phyloP scores from a whole-genome alignment of 2,888 invertebrate genomes.

The Branchipolynoe longqiensis region DNA sequence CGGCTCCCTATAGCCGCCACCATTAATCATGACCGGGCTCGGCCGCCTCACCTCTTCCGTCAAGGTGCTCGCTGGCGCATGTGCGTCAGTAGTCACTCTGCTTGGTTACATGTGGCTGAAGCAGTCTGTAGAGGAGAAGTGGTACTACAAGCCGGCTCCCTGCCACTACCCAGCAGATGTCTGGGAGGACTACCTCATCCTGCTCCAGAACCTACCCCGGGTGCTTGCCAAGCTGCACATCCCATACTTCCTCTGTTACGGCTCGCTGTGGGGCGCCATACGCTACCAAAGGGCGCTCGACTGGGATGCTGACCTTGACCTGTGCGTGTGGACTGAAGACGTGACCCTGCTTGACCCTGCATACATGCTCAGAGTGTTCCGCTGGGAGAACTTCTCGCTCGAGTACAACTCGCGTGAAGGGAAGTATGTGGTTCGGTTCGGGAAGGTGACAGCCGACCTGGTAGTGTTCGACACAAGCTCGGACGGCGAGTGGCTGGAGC shows the following conservation, averaged over 20 bases:
- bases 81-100: not conserved
- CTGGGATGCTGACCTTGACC: slow-evolving; percentile 84
- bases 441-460: slow-evolving; percentile 81
- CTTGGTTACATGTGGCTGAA: slow-evolving; percentile 37
- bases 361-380: slow-evolving; percentile 83
- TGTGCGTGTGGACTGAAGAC: slow-evolving; percentile 84
- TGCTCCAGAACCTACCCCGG: slow-evolving; percentile 80
- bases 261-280: slow-evolving; percentile 85
- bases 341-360: slow-evolving; percentile 80
- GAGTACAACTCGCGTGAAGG: slow-evolving; percentile 84
- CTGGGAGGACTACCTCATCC: slow-evolving; percentile 75
- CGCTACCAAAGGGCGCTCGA: slow-evolving; percentile 83
- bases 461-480: slow-evolving; percentile 81
- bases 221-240: slow-evolving; percentile 82
- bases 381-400: slow-evolving; percentile 82
- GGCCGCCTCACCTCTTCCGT: slow-evolving; percentile 41
- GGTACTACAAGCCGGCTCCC: slow-evolving; percentile 64
- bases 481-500: slow-evolving; percentile 82
- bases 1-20: not conserved
- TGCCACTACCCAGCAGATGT: slow-evolving; percentile 62
- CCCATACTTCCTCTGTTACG: slow-evolving; percentile 85
- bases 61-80: slow-evolving; percentile 36
- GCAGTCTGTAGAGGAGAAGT: slow-evolving; percentile 40
- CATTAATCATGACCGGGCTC: not conserved
- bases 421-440: slow-evolving; percentile 82